These are phyloP conservation scores for Idaea straminata DNA, from an alignment of 2,888 invertebrate genomes.

Conservation along the genomic window DNA sequence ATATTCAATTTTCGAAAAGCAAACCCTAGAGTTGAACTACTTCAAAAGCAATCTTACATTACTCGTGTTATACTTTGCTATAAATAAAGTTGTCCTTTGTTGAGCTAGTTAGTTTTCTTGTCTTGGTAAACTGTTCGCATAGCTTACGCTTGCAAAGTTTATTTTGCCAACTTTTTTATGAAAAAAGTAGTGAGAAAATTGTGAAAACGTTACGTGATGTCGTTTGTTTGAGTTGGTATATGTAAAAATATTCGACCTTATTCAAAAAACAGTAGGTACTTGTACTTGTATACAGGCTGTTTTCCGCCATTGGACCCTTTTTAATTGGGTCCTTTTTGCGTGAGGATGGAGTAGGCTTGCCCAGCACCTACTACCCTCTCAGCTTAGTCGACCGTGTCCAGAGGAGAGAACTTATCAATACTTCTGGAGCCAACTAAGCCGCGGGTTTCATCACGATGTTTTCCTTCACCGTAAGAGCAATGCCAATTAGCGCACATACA, in stretches of 20 bases:
- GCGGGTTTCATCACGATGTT: no score
- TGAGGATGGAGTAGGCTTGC: no score
- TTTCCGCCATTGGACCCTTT: no score
- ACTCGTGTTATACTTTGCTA: neutral
- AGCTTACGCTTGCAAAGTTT: constrained; percentile 23
- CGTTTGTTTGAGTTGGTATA: neutral
- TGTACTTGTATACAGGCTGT: no score
- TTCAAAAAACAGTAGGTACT: neutral
- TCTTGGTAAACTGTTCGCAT: constrained; percentile 24
- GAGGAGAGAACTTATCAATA: no score
- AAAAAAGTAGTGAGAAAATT: constrained; percentile 32
- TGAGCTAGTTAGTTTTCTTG: constrained; percentile 27
- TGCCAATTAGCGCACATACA: no score
- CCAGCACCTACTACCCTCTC: no score
- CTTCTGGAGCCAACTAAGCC: no score
- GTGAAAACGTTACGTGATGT: constrained; percentile 14
- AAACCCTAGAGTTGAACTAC: neutral
- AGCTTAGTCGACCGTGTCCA: no score
- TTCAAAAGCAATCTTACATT: constrained; percentile 4
- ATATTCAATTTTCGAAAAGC: neutral
- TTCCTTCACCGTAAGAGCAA: no score
- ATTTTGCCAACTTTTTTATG: constrained; percentile 30
- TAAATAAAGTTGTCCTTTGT: constrained; percentile 10
- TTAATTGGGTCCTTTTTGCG: no score
- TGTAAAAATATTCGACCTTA: neutral